Percentiles rank a stretch among this genome's conserved stretches.
Conservation (phyloP, 2,113 vertebrate genomes). For the Forbesichthys papilliferus region DNA sequence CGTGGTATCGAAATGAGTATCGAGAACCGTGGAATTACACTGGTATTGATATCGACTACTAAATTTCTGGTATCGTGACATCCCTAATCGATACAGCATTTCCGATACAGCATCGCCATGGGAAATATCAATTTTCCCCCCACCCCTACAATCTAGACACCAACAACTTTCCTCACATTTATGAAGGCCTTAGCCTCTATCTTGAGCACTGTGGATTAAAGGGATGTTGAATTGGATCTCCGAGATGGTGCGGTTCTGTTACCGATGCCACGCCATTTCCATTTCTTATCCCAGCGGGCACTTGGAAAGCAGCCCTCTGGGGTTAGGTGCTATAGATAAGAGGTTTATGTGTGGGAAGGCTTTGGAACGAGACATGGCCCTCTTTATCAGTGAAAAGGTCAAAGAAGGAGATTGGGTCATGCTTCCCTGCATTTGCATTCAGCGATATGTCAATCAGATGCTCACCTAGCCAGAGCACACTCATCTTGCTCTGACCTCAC, state of each 20-base stretch:
- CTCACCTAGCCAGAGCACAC: slow-evolving; percentile 47
- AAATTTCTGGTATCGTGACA: no score
- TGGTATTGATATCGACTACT: no score
- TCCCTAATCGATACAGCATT: no score
- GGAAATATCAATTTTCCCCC: no score
- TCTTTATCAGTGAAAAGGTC: slow-evolving; percentile 2
- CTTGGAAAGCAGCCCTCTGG: slow-evolving; percentile 2
- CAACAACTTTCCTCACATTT: not conserved
- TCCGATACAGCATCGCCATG: no score
- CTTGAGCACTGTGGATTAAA: slow-evolving; percentile 34
- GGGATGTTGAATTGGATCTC: slow-evolving; percentile 33
- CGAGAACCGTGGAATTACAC: no score
- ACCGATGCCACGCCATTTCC: not conserved
- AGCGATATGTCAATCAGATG: slow-evolving; percentile 25
- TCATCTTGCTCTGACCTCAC: slow-evolving; percentile 44
- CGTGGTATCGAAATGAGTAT: no score
- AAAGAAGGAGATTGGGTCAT: slow-evolving; percentile 7
- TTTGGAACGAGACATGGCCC: no score
- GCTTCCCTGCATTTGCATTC: slow-evolving; percentile 52
- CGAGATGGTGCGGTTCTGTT: slow-evolving; percentile 28
- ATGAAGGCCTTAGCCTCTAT: no score
- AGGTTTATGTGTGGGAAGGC: no score
- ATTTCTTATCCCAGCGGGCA: slow-evolving; percentile 33
- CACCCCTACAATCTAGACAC: not conserved
- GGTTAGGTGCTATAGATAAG: no score